Base-by-base conservation (phyloP, 2,113 vertebrate species). In the Sturnus vulgaris region DNA sequence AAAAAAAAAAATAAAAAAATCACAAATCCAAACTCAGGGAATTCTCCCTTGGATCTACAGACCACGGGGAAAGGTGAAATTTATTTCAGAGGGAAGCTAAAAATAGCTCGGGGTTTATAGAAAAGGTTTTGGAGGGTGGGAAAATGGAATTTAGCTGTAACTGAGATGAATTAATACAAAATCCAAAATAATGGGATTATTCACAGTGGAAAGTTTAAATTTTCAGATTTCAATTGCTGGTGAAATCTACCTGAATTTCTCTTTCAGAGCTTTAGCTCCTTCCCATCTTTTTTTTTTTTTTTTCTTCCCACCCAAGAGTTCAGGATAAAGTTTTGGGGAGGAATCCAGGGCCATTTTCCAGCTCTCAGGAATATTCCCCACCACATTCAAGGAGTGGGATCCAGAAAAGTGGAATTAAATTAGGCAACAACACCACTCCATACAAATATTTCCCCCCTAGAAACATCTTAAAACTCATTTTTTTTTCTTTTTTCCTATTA, bases 41-140 rank as follows among this genome's bases (percentile, higher is more conserved):
- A 73, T 16, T 0, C 4, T 5, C 15, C 4, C 27, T 4, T 3
- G 25, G 2, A 12, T 1, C 17, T 24, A 4, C 13, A 1, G 8
- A 14, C 2, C 17, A 44, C 23, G 24, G 6, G 7, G 15, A 42
- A 68, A 18, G 27, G 25, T 33, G 46, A 28, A 47, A 37, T 16
- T 15, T 22, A 7, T 9, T 20, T 9, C n/a, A 42, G 47, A 85
- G 50, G 4, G 39, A 10, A 27, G 9, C 3, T 24, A 5, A 4
- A 23, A 65, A 6, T 63, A n/a, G 16, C 79, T n/a, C 7, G 68
- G 57, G 75, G 53, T 3, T 49, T 3, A 8, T 0, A 27, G 15
- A 60, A 0, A 7, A 39, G 35, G 11, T 30, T 90, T 39, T 3
- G 0, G 2, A 50, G 47, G 56, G 1, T 42, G 20, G 15, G 27